phyloP scores from a whole-genome alignment of 2,797 vertebrate species.

The Mallotus villosus region DNA sequence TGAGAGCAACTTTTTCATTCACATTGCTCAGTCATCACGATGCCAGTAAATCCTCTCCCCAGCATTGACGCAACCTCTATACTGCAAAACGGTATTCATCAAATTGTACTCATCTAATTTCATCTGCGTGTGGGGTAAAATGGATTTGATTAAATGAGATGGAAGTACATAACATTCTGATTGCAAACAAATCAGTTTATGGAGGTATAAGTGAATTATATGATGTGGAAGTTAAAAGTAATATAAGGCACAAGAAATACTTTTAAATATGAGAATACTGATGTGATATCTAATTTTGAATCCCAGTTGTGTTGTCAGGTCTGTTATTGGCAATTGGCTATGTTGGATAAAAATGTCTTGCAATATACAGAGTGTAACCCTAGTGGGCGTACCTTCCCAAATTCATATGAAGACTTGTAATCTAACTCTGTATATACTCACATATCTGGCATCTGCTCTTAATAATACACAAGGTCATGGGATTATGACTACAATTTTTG shows the following conservation, averaged over 20 bases:
- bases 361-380: background rate
- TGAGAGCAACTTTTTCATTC: constrained; percentile 1
- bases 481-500: background rate
- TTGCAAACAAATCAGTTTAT: constrained; percentile 21
- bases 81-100: constrained; percentile 8
- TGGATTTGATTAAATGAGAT: constrained; percentile 27
- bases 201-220: constrained; percentile 1
- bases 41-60: constrained; percentile 8
- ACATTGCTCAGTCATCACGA: background rate
- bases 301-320: background rate
- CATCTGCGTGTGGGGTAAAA: constrained; percentile 14
- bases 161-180: constrained; percentile 14
- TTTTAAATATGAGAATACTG: background rate
- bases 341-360: background rate
- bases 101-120: constrained; percentile 18
- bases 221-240: background rate
- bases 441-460: no score
- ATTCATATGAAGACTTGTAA: no score
- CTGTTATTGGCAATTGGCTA: background rate
- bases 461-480: no score
- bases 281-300: background rate
- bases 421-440: no score
- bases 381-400: no score
- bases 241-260: background rate
- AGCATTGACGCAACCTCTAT: background rate